Evolutionary conservation across 2,113 vertebrate genomes (phyloP).

Genomic region (Meriones unguiculatus): DNA sequence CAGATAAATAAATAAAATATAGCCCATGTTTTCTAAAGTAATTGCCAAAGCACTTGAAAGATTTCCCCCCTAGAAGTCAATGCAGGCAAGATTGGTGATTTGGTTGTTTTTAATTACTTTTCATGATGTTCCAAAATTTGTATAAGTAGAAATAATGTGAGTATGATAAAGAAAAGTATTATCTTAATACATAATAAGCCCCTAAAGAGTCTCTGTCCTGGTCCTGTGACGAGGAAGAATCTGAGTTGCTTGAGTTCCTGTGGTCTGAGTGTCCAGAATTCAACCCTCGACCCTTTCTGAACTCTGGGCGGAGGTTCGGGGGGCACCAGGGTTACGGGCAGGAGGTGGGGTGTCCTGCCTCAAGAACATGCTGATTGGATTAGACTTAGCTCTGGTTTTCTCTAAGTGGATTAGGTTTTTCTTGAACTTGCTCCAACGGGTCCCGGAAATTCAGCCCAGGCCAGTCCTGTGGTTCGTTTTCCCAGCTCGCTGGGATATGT

Average conservation of each 20-base stretch:
- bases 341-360: background rate
- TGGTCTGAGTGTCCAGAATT: background rate
- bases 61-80: background rate
- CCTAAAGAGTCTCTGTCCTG: background rate
- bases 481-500: conserved; percentile 75
- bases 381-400: conserved; percentile 79
- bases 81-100: too few relatives aligned
- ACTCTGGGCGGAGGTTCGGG: background rate
- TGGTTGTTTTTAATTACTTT: background rate
- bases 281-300: background rate
- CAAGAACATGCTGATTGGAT: conserved; percentile 69
- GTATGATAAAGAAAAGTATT: background rate
- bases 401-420: conserved; percentile 79
- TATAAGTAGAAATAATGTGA: background rate
- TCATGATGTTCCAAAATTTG: conserved; percentile 27
- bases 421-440: conserved; percentile 56
- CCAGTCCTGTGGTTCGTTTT: conserved; percentile 71
- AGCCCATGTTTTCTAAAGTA: background rate
- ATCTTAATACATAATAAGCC: background rate
- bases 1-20: background rate
- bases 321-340: conserved; percentile 9
- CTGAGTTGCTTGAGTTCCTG: accelerated
- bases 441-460: conserved; percentile 58
- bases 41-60: conserved; percentile 38
- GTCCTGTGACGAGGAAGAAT: background rate